Conservation (phyloP, 2,113 vertebrate genomes). For the Puntigrus tetrazona region DNA sequence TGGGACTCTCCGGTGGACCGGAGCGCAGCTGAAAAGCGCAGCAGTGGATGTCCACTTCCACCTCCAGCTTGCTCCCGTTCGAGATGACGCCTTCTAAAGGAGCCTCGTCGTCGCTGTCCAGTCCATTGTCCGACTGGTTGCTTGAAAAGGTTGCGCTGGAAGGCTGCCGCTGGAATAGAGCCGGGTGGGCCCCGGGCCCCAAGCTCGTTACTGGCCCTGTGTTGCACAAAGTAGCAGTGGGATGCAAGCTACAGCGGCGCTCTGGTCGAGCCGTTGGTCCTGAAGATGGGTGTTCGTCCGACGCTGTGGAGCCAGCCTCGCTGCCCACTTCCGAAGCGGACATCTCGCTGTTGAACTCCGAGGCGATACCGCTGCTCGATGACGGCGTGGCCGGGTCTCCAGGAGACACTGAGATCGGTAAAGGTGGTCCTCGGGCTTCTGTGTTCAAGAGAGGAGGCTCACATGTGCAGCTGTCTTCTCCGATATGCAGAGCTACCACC, state of each 20-base stretch:
- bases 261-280: conserved; percentile 81
- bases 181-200: conserved; percentile 60
- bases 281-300: conserved; percentile 84
- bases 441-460: conserved; percentile 75
- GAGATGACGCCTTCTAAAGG: conserved; percentile 90
- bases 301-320: conserved; percentile 95
- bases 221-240: conserved; percentile 74
- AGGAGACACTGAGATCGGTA: conserved; percentile 60
- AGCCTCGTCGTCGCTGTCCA: conserved; percentile 93
- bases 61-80: conserved; percentile 94
- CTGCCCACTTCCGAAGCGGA: conserved; percentile 94
- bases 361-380: conserved; percentile 87
- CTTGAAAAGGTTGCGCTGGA: conserved; percentile 91
- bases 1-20: conserved; percentile 62
- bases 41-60: conserved; percentile 96
- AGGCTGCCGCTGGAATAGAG: conserved; percentile 89
- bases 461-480: conserved; percentile 89
- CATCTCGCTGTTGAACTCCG: conserved; percentile 91
- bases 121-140: conserved; percentile 93
- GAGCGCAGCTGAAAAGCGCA: conserved; percentile 82
- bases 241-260: conserved; percentile 89
- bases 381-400: conserved; percentile 82
- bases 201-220: conserved; percentile 61
- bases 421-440: conserved; percentile 64
- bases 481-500: conserved; percentile 86